phyloP scores from a whole-genome alignment of 2,888 invertebrate species.

The Hipparchia sbordonii region DNA sequence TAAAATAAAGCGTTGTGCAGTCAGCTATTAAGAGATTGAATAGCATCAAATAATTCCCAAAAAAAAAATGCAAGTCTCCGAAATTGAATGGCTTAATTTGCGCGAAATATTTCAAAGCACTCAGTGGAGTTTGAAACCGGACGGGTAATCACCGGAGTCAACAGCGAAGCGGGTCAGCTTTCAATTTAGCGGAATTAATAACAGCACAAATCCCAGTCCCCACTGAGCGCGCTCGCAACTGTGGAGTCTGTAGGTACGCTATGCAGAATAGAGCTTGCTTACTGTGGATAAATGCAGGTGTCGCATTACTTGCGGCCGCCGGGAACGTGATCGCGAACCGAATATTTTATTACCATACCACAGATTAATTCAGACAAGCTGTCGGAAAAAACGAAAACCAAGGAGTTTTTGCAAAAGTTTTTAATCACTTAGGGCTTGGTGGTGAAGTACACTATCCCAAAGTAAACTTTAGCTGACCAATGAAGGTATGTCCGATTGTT shows the following conservation, averaged over 20 bases:
- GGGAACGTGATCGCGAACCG: conserved; percentile 15
- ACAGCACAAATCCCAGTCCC: conserved; percentile 56
- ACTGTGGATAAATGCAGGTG: conserved; percentile 38
- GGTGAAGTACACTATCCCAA: too few relatives aligned
- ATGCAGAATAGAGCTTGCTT: conserved; percentile 17
- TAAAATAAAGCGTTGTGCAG: background rate
- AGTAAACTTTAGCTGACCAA: too few relatives aligned
- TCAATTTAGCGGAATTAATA: conserved; percentile 71
- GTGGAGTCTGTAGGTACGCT: background rate
- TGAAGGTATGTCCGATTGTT: too few relatives aligned
- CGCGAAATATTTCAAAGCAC: conserved; percentile 41
- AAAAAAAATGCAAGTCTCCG: conserved; percentile 1
- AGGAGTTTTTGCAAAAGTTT: background rate
- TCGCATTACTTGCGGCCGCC: conserved; percentile 41
- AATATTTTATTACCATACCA: conserved; percentile 11
- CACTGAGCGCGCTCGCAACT: conserved; percentile 40
- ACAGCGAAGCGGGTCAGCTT: conserved; percentile 57
- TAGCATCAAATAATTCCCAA: background rate
- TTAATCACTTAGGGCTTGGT: too few relatives aligned
- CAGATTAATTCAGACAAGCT: background rate
- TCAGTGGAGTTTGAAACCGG: conserved; percentile 43
- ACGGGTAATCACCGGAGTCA: conserved; percentile 46
- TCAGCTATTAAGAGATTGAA: background rate
- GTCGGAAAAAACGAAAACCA: background rate
- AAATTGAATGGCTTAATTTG: conserved; percentile 40